Evolutionary conservation across 2,113 vertebrate genomes (phyloP).

Genomic region (Alligator sinensis): DNA sequence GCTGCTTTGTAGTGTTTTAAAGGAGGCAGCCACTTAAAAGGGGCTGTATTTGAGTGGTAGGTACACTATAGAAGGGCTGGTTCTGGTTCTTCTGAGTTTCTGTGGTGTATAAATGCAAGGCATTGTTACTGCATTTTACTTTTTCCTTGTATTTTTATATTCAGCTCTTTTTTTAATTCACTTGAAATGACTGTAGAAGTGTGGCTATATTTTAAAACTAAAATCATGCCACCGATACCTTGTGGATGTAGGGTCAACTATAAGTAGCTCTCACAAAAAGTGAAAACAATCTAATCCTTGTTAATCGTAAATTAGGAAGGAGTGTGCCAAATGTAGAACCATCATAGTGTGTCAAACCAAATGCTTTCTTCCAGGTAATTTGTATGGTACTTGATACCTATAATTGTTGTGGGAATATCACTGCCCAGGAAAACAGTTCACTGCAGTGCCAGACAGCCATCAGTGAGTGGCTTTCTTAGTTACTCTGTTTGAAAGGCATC

Average conservation of each 20-base stretch:
- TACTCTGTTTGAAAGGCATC: constrained; percentile 44
- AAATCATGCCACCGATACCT: constrained; percentile 54
- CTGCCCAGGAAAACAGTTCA: constrained; percentile 13
- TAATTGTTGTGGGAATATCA: constrained; percentile 48
- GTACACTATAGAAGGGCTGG: background rate
- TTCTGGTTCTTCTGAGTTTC: background rate
- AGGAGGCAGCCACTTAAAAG: background rate
- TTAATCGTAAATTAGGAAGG: constrained; percentile 53
- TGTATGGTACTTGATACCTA: constrained; percentile 37
- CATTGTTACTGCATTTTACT: constrained; percentile 15
- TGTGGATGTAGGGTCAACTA: constrained; percentile 15
- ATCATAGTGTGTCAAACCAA: constrained; percentile 9
- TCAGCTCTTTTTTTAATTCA: constrained; percentile 32
- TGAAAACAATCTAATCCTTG: constrained; percentile 71
- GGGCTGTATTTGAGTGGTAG: background rate
- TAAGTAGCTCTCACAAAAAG: constrained; percentile 62
- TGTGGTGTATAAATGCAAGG: background rate
- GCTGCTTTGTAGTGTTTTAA: background rate
- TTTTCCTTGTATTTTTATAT: constrained; percentile 19
- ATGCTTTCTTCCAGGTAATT: constrained; percentile 41
- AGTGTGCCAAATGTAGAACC: constrained; percentile 41
- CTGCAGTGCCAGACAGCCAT: background rate
- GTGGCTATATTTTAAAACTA: constrained; percentile 10
- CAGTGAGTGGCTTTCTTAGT: background rate
- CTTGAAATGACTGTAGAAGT: constrained; percentile 36